Evolutionary conservation across 2,888 invertebrate species (phyloP), one percentile per base, ranked within the genome.

Genomic region (Philereme vetulata): DNA sequence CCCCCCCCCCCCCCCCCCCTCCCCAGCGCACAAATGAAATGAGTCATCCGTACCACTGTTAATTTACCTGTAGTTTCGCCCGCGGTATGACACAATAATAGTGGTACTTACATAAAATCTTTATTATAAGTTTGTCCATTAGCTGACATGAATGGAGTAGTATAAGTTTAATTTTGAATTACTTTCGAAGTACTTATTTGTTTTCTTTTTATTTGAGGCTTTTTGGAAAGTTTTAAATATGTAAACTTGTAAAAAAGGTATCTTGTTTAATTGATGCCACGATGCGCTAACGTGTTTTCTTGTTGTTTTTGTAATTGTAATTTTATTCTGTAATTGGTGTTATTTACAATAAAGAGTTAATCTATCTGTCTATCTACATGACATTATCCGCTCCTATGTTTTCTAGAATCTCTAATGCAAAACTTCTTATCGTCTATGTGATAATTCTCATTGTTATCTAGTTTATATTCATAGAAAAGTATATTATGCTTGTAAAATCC

Each of bases 21-120:
- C 21, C 66, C 71, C 1, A 21, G 21, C 21, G 21, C 63, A 60
- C 61, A 65, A 72, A 71, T 68, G 60, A 68, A 73, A 75, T 81
- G 81, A 81, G 62, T 81, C 81, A 81, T 71, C 64, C 60, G 54
- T 48, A 56, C 60, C 67, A 69, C 65, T 64, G 63, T 72, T 77
- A 74, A 71, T 76, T 71, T 66, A 65, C 67, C 65, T 67, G 69
- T 62, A 64, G 51, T 62, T 51, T 60, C 10, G 45, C 46, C 62
- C 49, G 64, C 50, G 53, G 61, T 59, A 56, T 54, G 56, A 52
- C 65, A 58, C 58, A 64, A 63, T 58, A 66, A 21, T 62, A 54
- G 54, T 64, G 46, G 46, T 59, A 49, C 48, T 56, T 55, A 64
- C 59, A 64, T 60, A 58, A 53, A 64, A 50, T 65, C 64, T 64